Conservation (phyloP, 1,140 invertebrate genomes). For the Zaprionus capensis region DNA sequence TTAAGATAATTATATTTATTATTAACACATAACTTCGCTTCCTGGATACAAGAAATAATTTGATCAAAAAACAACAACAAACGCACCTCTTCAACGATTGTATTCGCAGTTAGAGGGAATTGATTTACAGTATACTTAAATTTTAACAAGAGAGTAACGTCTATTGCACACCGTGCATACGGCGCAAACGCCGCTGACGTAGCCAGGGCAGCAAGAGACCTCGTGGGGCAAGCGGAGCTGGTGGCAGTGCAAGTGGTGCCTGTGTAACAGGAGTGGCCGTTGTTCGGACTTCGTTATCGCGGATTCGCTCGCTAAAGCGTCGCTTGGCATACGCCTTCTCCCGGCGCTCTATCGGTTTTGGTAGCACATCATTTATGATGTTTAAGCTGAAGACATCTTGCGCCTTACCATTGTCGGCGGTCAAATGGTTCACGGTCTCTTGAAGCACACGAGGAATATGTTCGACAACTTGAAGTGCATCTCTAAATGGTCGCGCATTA, state of each 20-base stretch:
- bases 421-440: constrained; percentile 64
- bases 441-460: constrained; percentile 68
- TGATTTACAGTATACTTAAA: constrained; percentile 40
- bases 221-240: constrained; percentile 24
- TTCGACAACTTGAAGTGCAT: constrained; percentile 67
- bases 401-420: constrained; percentile 44
- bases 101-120: neutral
- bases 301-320: constrained; percentile 1
- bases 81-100: neutral
- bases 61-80: neutral
- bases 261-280: constrained; percentile 26
- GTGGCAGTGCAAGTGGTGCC: constrained; percentile 29
- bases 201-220: constrained; percentile 63
- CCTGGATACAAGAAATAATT: constrained; percentile 2
- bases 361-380: constrained; percentile 58
- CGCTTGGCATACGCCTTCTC: constrained; percentile 22
- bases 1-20: too few relatives aligned
- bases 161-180: constrained; percentile 21
- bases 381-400: constrained; percentile 66
- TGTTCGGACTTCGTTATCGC: constrained; percentile 18
- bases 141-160: constrained; percentile 44
- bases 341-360: constrained; percentile 33
- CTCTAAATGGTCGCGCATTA: constrained; percentile 57
- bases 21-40: too few relatives aligned
- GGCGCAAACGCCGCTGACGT: constrained; percentile 53